A percentile compares a stretch with the other conserved stretches of the same genome.
These are phyloP conservation scores for Orthonevra nobilis DNA, from an alignment of 2,888 invertebrate genomes.

Conservation along the genomic window DNA sequence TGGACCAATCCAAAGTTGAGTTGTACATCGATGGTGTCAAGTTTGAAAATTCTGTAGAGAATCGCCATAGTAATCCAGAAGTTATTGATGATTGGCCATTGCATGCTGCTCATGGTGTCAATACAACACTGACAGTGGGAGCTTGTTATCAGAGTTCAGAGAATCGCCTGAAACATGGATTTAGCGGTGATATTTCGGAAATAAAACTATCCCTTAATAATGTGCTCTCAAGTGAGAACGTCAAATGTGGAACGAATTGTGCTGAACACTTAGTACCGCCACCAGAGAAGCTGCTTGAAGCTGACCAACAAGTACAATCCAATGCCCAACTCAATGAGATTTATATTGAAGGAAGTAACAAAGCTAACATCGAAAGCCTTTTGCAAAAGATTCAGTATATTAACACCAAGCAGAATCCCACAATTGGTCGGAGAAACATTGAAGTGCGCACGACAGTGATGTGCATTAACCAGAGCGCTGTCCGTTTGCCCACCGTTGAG, in stretches of 20 bases:
- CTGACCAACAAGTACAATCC: conserved; percentile 88
- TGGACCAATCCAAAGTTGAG: conserved; percentile 91
- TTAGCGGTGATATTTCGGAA: conserved; percentile 79
- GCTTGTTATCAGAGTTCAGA: conserved; percentile 99
- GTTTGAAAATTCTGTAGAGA: conserved; percentile 79
- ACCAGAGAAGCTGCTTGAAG: conserved; percentile 87
- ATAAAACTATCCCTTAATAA: conserved; percentile 76
- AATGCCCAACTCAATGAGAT: conserved; percentile 87
- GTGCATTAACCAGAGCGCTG: conserved; percentile 77
- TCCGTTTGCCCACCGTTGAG: conserved; percentile 78
- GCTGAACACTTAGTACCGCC: conserved; percentile 81
- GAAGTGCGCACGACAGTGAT: conserved; percentile 78
- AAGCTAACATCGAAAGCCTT: conserved; percentile 92
- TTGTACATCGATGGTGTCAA: conserved; percentile 91
- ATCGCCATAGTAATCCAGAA: conserved; percentile 91
- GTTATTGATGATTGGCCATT: conserved; percentile 99
- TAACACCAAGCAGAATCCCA: conserved; percentile 94
- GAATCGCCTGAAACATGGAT: conserved; percentile 90
- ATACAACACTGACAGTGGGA: conserved; percentile 96
- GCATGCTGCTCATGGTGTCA: conserved; percentile 95
- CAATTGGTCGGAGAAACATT: conserved; percentile 93
- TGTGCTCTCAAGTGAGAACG: conserved; percentile 75
- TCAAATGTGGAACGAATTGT: conserved; percentile 78
- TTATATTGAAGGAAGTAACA: conserved; percentile 94
- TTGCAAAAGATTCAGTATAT: conserved; percentile 94